Evolutionary conservation across 2,888 invertebrate genomes (phyloP), one percentile per base, ranked within the genome.

Genomic region (Macroteleia sp.): DNA sequence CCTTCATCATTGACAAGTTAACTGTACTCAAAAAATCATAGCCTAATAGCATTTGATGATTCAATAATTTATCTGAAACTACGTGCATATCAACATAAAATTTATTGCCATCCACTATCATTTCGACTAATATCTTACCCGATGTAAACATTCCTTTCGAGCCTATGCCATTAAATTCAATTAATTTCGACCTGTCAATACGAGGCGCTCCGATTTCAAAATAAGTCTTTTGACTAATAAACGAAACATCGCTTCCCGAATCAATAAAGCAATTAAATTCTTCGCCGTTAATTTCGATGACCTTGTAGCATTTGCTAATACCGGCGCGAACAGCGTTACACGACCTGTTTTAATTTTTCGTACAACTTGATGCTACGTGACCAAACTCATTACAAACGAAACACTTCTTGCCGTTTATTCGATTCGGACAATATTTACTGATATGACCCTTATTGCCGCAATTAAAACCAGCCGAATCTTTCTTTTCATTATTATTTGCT

Each of bases 181-280:
- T 66, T 14, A 50, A 41, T 16, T 48, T 61, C 34, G 50, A 50
- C 5, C 28, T 39, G 9, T 71, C 34, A 25, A 62, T 17, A 10
- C 5, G n/a, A 12, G 71, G 64, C 19, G 74, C 44, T 16, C 79
- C 77, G 6, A 79, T 57, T 32, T 70, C 28, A 16, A 62, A 20
- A 34, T 67, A 70, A 17, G 42, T 39, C 0, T 76, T 41, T 1
- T 25, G 25, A 25, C 3, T 25, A 25, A 25, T 25, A 25, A 25
- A 25, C 3, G 25, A 25, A 25, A 25, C 25, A 42, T 81, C 78
- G 10, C 80, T 80, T 1, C 73, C 76, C 9, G 78, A 54, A 41
- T 76, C 78, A 16, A 78, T 69, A 3, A 77, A 46, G 8, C 70
- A 70, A 12, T 50, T 36, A 8, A 77, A 25, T 17, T 16, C 34